Percentiles rank a stretch among this genome's conserved stretches.
These are phyloP conservation scores for Micropoecilia bifurca DNA, from an alignment of 2,797 vertebrate species.

Conservation along the genomic window DNA sequence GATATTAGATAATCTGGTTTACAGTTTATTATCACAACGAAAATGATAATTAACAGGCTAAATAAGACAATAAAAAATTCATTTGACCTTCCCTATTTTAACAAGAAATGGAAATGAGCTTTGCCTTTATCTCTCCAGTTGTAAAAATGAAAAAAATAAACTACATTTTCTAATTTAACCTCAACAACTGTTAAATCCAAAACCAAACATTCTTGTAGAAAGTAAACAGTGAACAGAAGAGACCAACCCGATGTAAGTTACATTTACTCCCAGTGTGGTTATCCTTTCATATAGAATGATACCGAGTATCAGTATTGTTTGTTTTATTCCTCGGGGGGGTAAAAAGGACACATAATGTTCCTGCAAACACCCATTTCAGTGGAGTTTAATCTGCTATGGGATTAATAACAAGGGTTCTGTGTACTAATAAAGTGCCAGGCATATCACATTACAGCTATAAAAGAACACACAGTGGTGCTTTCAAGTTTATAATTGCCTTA, in stretches of 20 bases:
- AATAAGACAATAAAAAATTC: constrained; percentile 10
- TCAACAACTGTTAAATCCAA: constrained; percentile 8
- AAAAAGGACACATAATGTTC: constrained; percentile 3
- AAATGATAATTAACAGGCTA: neutral
- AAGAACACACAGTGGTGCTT: neutral
- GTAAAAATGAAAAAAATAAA: neutral
- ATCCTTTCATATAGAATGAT: neutral
- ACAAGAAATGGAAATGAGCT: constrained; percentile 23
- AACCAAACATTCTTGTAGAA: constrained; percentile 18
- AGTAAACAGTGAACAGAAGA: constrained; percentile 32
- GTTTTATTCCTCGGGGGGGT: neutral
- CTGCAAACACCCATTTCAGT: neutral
- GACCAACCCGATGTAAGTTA: constrained; percentile 9
- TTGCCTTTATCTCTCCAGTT: constrained; percentile 21
- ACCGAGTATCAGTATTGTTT: neutral
- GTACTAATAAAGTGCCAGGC: neutral
- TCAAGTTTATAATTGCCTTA: neutral
- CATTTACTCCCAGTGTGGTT: neutral
- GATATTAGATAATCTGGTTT: neutral
- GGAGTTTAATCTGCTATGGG: neutral
- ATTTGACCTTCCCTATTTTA: constrained; percentile 13
- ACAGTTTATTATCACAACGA: neutral
- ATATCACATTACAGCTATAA: neutral
- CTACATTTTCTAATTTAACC: neutral
- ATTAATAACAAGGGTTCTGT: neutral